Base-by-base conservation (phyloP, 1,140 invertebrate species). In the Drosophila lowei region DNA sequence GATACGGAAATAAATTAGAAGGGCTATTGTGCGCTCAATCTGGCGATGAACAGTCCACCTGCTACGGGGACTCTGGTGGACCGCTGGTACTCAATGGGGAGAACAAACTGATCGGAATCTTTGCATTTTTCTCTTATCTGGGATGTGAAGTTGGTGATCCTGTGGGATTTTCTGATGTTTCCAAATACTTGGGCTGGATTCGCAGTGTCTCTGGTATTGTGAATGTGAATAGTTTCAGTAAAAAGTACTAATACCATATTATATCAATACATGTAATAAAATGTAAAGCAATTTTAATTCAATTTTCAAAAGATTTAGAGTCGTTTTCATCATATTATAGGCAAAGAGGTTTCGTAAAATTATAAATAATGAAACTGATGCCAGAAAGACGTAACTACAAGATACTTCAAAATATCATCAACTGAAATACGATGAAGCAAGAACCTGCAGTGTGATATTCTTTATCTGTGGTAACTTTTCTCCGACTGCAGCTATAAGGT, bases 51-150 rank as follows among this genome's bases (percentile, higher is more conserved):
- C 53, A 21, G 8, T 70, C 73, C 16, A 63, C 58, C 23, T 83
- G 73, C 43, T 56, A 54, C n/a, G 72, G 55, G 0, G 77, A 81
- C 15, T 77, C 63, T 8, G 77, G 78, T 13, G 73, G 73, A 6
- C 56, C 78, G 0, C 8, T 79, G 55, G 66, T 55, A 1, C 18
- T 23, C 4, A 42, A 38, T 2, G 11, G 7, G 1, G 9, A 42
- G 2, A 42, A 55, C 2, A 15, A 21, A n/a, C 18, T 55, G 16
- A n/a, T 55, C 2, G 52, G 52, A 23, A 38, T 55, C 2, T 8
- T 13, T n/a, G 42, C 52, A 25, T 25, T 42, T 38, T 6, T 5
- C 11, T 6, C n/a, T 2, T 0, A 0, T 9, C 5, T 11, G 11
- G 8, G 28, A 6, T 52, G 49, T 34, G n/a, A 30, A 16, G 6